phyloP scores from a whole-genome alignment of 2,113 vertebrate species.

The Regulus satrapa region DNA sequence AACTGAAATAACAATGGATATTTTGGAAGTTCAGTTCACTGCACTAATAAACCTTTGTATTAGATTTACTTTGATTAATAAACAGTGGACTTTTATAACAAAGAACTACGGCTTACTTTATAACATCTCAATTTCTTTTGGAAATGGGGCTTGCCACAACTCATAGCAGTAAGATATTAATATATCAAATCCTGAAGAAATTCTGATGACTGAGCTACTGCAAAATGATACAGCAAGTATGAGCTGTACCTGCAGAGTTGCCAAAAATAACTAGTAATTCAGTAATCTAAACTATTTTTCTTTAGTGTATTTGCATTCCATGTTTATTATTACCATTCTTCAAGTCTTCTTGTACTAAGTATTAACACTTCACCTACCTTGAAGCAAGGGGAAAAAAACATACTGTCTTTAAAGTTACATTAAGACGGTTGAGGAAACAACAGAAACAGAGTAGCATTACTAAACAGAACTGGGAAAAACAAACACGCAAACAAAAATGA shows the following conservation, averaged over 20 bases:
- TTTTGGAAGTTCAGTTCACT: background rate
- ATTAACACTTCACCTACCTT: background rate
- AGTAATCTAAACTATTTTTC: background rate
- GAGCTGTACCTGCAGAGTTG: background rate
- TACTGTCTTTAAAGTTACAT: background rate
- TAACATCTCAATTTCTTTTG: background rate
- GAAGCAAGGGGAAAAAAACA: background rate
- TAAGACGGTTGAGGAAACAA: background rate
- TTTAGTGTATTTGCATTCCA: background rate
- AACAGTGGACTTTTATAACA: background rate
- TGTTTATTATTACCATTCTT: background rate
- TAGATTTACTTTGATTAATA: background rate
- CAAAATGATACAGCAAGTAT: background rate
- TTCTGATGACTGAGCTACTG: background rate
- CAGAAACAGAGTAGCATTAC: background rate
- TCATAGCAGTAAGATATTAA: background rate
- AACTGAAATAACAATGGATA: slow-evolving; percentile 1
- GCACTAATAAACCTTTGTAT: background rate
- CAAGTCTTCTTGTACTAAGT: background rate
- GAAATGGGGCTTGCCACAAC: background rate
- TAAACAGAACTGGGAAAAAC: background rate
- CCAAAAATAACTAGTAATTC: background rate
- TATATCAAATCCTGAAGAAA: background rate
- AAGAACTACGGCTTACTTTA: background rate
- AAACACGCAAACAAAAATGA: background rate